Base-by-base conservation (phyloP, 2,888 invertebrate genomes). In the Apamea monoglypha region DNA sequence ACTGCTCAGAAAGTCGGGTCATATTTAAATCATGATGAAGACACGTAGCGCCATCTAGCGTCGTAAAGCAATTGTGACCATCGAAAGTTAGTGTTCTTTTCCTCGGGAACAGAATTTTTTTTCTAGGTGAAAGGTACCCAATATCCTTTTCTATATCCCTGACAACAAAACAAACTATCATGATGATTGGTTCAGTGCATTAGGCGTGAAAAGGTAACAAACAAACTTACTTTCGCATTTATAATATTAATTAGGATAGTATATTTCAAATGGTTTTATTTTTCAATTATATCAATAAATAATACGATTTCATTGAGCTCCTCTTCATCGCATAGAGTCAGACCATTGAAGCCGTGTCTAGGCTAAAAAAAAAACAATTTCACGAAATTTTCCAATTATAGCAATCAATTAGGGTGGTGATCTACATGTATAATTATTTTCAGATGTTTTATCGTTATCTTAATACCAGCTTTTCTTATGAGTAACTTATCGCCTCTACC, bases 371-470 rank as follows among this genome's bases (percentile, higher is more conserved):
- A 76, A 44, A n/a, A n/a, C 8, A 14, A 25, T 18, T 53, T 6
- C 2, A 21, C 1, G 12, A 63, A 53, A 80, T 0, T 53, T 59
- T 80, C 21, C 56, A n/a, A 44, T 6, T 40, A 50, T 0, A 44
- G 18, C 10, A 21, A 73, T 56, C 64, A 81, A 40, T 53, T 56
- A 56, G 2, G 1, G 25, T 47, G 6, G 21, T 40, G 59, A 67
- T 67, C 64, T 56, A n/a, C 7, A n/a, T 53, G 6, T 36, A 10
- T 59, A 50, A 32, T 32, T 1, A 66, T 82, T 64, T 70, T 59
- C 36, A 76, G 59, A 70, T 59, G 25, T 18, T 76, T 59, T 44
- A 80, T 40, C 36, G 44, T 6, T 82, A 82, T 81, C 64, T n/a
- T 81, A 76, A 64, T 76, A 36, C 56, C 8, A 16, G 29, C 25